Percentiles rank a stretch among this genome's conserved stretches.
phyloP scores from a whole-genome alignment of 2,888 invertebrate species.

The Horisme vitalbata region DNA sequence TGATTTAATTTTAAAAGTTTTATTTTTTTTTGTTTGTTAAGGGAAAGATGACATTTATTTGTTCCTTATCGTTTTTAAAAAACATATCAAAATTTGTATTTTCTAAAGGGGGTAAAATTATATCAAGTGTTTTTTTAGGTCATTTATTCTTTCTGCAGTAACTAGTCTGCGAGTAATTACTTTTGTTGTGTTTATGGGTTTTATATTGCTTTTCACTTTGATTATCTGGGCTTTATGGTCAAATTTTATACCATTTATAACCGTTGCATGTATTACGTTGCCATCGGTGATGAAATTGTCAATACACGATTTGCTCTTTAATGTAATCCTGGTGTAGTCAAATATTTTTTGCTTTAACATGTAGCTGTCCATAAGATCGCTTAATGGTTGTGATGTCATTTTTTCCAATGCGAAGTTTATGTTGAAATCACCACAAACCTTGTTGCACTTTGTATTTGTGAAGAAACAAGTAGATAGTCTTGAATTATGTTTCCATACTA shows the following conservation, averaged over 20 bases:
- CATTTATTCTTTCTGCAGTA: background rate
- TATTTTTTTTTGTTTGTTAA: no score
- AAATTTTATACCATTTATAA: background rate
- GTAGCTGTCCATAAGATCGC: background rate
- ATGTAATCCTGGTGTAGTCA: background rate
- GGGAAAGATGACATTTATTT: no score
- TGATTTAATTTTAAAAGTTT: no score
- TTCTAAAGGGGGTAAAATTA: background rate
- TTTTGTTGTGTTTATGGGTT: background rate
- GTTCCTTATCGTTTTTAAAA: no score
- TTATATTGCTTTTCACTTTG: background rate
- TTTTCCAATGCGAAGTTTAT: background rate
- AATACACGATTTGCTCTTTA: background rate
- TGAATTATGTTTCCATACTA: no score
- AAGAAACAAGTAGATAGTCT: no score
- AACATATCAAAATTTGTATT: background rate
- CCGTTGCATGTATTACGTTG: background rate
- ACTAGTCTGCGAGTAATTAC: background rate
- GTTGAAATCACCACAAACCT: background rate
- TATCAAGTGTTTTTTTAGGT: background rate
- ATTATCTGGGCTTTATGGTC: background rate
- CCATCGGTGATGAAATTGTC: background rate
- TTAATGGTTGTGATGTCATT: background rate
- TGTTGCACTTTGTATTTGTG: no score
- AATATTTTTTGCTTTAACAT: background rate